Evolutionary conservation across 2,113 vertebrate genomes (phyloP).

Genomic region (Toxotes jaculatrix): DNA sequence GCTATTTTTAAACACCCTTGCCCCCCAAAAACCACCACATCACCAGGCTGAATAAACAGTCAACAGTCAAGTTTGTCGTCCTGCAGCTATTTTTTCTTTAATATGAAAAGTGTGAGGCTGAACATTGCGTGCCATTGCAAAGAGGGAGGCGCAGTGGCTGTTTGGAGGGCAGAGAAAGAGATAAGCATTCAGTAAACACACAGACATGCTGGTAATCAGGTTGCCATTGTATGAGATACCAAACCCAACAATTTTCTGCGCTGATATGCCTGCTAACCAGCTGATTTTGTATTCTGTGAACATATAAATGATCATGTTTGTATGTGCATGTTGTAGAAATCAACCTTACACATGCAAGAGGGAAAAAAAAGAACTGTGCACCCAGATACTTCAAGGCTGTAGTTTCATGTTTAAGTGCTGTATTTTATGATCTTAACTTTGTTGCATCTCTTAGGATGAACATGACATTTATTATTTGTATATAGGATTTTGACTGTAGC

Average conservation of each 20-base stretch:
- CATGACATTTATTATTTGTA: too few species aligned
- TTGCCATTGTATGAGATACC: slow-evolving; percentile 47
- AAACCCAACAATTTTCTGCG: slow-evolving; percentile 47
- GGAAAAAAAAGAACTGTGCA: background rate
- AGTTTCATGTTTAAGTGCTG: slow-evolving; percentile 13
- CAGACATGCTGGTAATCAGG: slow-evolving; percentile 53
- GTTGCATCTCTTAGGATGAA: background rate
- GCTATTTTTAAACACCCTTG: background rate
- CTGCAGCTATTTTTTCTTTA: slow-evolving; percentile 2
- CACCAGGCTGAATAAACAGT: background rate
- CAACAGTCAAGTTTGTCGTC: background rate
- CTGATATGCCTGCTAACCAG: background rate
- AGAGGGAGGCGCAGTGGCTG: background rate
- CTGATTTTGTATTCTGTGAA: slow-evolving; percentile 21
- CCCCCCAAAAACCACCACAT: background rate
- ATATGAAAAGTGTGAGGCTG: slow-evolving; percentile 7
- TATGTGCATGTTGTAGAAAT: slow-evolving; percentile 6
- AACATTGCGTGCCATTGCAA: background rate
- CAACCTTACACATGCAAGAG: background rate
- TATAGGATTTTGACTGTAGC: background rate
- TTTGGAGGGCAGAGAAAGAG: slow-evolving; percentile 17
- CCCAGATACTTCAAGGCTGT: background rate
- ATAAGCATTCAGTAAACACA: slow-evolving; percentile 30
- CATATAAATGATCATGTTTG: slow-evolving; percentile 32
- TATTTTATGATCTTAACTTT: background rate